Evolutionary conservation across 2,797 vertebrate species (phyloP).

Genomic region (Atherinosoma microstoma): DNA sequence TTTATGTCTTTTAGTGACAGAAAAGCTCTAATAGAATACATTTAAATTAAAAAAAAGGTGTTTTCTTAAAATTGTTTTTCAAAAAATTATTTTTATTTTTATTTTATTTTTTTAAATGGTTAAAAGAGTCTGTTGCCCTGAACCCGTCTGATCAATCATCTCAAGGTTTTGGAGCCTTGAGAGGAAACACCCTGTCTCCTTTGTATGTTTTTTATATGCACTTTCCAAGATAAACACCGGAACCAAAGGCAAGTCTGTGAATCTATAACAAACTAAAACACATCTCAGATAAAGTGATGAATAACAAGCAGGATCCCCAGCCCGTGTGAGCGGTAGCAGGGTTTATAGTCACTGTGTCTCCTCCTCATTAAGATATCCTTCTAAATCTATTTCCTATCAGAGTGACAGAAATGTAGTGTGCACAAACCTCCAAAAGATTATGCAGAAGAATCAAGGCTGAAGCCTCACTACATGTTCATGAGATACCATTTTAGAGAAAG

Average conservation of each 20-base stretch:
- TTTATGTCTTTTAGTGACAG: not conserved
- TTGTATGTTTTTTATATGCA: not conserved
- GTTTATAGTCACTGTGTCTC: not conserved
- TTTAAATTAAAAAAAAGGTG: not conserved
- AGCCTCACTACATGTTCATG: not conserved
- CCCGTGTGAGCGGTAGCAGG: not conserved
- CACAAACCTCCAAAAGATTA: not conserved
- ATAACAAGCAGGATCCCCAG: not conserved
- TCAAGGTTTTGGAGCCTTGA: not conserved
- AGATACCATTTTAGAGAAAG: not conserved
- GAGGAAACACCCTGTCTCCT: not conserved
- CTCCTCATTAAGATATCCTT: not conserved
- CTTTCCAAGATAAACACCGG: not conserved
- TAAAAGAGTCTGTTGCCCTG: not conserved
- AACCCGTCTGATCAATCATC: not conserved
- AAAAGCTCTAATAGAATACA: not conserved
- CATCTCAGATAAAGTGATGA: not conserved
- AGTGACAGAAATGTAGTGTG: not conserved
- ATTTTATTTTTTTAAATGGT: no score
- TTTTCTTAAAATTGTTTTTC: not conserved
- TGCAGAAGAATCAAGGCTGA: not conserved
- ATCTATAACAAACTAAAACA: not conserved
- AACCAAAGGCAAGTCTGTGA: not conserved
- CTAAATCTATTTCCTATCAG: not conserved
- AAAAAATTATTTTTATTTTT: no score